Evolutionary conservation across 2,113 vertebrate species (phyloP), one percentile per base, ranked within the genome.

Genomic region (Petaurus breviceps): DNA sequence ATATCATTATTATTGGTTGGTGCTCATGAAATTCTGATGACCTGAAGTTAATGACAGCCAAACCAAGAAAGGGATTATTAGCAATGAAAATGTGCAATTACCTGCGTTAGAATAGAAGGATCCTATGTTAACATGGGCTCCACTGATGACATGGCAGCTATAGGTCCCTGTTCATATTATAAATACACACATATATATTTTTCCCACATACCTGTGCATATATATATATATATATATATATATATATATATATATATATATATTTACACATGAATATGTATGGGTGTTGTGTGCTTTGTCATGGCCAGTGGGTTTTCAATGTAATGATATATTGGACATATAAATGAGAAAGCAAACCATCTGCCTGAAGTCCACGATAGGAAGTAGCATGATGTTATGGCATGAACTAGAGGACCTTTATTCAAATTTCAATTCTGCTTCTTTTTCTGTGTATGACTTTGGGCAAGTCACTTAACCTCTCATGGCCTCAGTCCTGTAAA

Each of bases 1-100:
- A 95, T 97, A 98, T 96, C 96, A 97, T 98, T 95, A 97, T 97
- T 98, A 97, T 97, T 97, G 95, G 96, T 97, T 95, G 96, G 91
- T 97, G 96, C 98, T 96, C 97, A 97, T 97, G 97, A 96, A 97
- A 96, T 96, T 95, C 92, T 97, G 94, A 96, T 95, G 89, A 95
- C 96, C 90, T 92, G 61, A 91, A 95, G 93, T 53, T 97, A 94
- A 98, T 96, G 97, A 94, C 89, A 95, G 94, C 54, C 94, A 84
- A 46, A 68, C 77, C 94, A 77, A 95, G 95, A n/a, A 26, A 57
- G 95, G 54, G 95, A 91, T 96, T 97, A 95, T 97, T 95, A 96
- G 61, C 28, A 96, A 94, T 89, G 94, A 89, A 96, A 95, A 94
- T 90, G 92, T 55, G 51, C 93, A 96, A 51, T 97, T 96, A 94